Base-by-base conservation (phyloP, 2,797 vertebrate genomes). In the Pipistrellus pygmaeus region DNA sequence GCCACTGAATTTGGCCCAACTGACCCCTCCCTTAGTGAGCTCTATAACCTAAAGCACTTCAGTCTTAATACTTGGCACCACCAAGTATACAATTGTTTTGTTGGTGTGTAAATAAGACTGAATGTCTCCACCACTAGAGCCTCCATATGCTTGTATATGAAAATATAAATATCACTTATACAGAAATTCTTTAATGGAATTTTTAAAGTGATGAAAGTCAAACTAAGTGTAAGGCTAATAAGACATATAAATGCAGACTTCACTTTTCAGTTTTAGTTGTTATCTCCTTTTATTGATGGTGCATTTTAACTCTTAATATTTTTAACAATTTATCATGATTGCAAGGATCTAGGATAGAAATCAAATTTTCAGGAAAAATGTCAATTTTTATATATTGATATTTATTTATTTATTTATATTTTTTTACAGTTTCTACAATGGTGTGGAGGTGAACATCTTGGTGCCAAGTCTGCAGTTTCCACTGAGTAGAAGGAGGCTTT, bases 181-280 rank as follows among this genome's bases (percentile, higher is more conserved):
- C 0, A 82, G 17, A 93, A 72, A 78, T 73, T 20, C 2, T 85
- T 60, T 80, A 69, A 80, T 88, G 1, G 4, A 55, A 88, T 76
- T 76, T 76, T 8, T 66, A 88, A 94, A 93, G n/a, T 62, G 46
- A 68, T 80, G 12, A 60, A 84, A 85, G 2, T 44, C 60, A 78
- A 14, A 80, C 51, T 62, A 81, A 30, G 13, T 41, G 3, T 8
- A 57, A 85, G 4, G 18, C 4, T 77, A 85, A 48, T 8, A 73
- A 30, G 8, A 60, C 5, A 53, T 38, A 30, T 21, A 57, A 25
- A 41, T 66, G 2, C 14, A 91, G 46, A 38, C 1, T 23, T 57
- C 35, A 10, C 17, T 72, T 5, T 35, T 81, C 46, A 76, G 8
- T 41, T 82, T 80, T 41, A 88, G 25, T 20, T 55, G 23, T 84